Evolutionary conservation across 2,888 invertebrate genomes (phyloP).

Genomic region (Notodromas monacha): DNA sequence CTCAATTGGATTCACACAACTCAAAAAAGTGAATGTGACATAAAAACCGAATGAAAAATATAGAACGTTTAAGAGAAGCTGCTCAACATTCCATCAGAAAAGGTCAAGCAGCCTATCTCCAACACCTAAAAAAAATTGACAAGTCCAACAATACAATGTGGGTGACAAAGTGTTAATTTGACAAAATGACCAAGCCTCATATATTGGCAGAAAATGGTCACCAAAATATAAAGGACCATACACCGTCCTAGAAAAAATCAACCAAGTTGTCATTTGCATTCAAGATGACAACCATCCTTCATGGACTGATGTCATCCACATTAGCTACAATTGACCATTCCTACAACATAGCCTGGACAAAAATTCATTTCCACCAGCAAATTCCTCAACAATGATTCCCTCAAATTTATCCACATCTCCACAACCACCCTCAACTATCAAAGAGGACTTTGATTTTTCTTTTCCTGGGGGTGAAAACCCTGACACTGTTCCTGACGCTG

Average conservation of each 20-base stretch:
- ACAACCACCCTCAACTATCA: constrained; percentile 1
- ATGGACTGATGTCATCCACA: constrained; percentile 1
- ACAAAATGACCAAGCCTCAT: constrained; percentile 2
- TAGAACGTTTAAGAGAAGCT: constrained; percentile 2
- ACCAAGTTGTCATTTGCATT: constrained; percentile 4
- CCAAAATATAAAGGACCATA: constrained; percentile 4
- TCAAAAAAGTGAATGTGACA: constrained; percentile 1
- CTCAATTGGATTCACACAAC: constrained; percentile 1
- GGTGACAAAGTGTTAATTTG: constrained; percentile 4
- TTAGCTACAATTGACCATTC: constrained; percentile 1
- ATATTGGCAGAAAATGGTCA: constrained; percentile 4
- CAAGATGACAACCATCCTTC: constrained; percentile 4
- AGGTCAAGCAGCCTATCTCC: constrained; percentile 4
- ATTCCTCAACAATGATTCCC: not conserved
- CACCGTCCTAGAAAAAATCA: constrained; percentile 2
- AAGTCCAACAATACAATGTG: constrained; percentile 1
- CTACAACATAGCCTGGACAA: constrained; percentile 1
- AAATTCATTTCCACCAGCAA: not conserved
- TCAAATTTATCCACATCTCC: constrained; percentile 4
- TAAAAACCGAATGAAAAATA: constrained; percentile 2
- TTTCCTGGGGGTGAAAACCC: constrained; percentile 4
- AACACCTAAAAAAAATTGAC: not conserved
- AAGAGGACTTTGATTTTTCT: constrained; percentile 4
- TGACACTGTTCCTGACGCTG: constrained; percentile 1
- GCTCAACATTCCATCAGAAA: constrained; percentile 4